A percentile compares a stretch with the other conserved stretches of the same genome.
Evolutionary conservation across 1,140 invertebrate genomes (phyloP).

Genomic region (Drosophila littoralis): DNA sequence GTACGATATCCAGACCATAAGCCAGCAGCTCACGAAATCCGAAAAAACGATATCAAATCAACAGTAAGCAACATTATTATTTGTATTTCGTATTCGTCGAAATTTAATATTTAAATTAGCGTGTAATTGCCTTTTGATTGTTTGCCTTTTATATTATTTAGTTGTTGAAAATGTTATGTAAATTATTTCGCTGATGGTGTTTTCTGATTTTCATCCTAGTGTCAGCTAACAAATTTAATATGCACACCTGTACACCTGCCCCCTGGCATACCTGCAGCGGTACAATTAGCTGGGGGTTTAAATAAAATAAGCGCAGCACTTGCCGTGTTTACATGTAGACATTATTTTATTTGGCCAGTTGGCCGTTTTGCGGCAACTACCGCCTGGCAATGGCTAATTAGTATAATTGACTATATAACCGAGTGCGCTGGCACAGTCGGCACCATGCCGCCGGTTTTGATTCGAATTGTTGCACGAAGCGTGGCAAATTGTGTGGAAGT

Average conservation of each 20-base stretch:
- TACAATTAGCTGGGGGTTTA: slow-evolving; percentile 31
- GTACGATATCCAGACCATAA: too few species aligned
- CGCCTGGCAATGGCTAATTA: slow-evolving; percentile 65
- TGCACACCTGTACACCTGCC: background rate
- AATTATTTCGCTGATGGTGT: background rate
- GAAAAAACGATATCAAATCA: too few species aligned
- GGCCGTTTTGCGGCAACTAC: slow-evolving; percentile 51
- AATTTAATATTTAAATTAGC: too few species aligned
- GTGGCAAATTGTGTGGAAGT: slow-evolving; percentile 82
- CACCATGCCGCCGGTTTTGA: slow-evolving; percentile 38
- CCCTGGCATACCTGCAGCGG: background rate
- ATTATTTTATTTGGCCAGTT: slow-evolving; percentile 64
- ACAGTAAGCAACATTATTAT: too few species aligned
- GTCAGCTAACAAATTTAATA: slow-evolving; percentile 7
- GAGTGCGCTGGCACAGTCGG: slow-evolving; percentile 39
- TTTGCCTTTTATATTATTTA: background rate
- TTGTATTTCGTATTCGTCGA: too few species aligned
- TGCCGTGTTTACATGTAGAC: slow-evolving; percentile 53
- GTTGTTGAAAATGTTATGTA: background rate
- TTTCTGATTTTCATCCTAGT: background rate
- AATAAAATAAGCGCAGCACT: slow-evolving; percentile 32
- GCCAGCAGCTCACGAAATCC: too few species aligned
- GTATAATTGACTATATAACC: slow-evolving; percentile 82
- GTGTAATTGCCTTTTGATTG: background rate
- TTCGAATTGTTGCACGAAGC: slow-evolving; percentile 80